Evolutionary conservation across 35 echinoderm and acorn worm species (phyloP), one percentile per base, ranked within the genome.

Genomic region (Heliocidaris erythrogramma): DNA sequence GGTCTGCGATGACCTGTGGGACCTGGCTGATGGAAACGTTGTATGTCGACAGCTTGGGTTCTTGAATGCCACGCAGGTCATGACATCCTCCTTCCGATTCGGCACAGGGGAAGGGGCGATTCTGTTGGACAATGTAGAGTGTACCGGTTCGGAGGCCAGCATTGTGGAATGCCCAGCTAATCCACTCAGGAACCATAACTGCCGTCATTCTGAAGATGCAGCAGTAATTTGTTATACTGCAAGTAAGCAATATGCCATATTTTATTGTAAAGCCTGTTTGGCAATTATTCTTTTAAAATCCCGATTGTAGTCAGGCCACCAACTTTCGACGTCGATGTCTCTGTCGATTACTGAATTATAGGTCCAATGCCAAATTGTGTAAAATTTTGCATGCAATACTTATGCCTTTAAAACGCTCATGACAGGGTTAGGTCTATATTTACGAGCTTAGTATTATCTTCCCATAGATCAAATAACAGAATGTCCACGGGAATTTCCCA

Each of bases 181-280:
- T 60, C 42, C 84, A 31, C 30, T 47, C 16, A 6, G 47, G n/a
- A 95, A 4, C 31, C 94, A 95, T 61, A 90, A 95, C 56, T 95
- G 94, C 60, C 84, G 27, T 9, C 94, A 95, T 69, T 12, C 21
- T 49, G 94, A 95, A 48, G 91, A 92, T n/a, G 95, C 97, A 47
- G 95, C 95, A 96, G 91, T 92, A 30, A 11, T 30, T 48, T 92
- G 94, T 35, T 59, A 49, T 85, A 30, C 50, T 27, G 11, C 91
- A 92, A 49, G 91, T 91, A 42, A 42, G 35, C 35, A 42, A 42
- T 42, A 42, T 42, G 35, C 35, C 35, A 42, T 42, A 0, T 42
- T 42, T 42, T 42, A 42, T 42, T 42, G 35, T 42, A 42, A 42
- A 42, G 35, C 35, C 35, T 42, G 35, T 42, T 1, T 42, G 35